phyloP scores from a whole-genome alignment of 2,888 invertebrate genomes.

The Eristalis tenax region DNA sequence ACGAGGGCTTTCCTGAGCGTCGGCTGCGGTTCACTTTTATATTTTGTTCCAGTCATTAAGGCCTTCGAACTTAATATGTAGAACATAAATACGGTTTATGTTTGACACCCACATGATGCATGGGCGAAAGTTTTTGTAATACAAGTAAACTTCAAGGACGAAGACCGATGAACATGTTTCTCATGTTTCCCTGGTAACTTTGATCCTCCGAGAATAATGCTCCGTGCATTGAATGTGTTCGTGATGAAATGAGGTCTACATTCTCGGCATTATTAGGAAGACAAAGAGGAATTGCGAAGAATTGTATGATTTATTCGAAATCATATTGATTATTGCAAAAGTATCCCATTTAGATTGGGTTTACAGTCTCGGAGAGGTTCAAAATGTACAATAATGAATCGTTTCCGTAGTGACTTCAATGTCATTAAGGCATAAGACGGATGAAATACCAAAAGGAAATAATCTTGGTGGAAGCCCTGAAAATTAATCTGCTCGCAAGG shows the following conservation, averaged over 20 bases:
- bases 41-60: constrained; percentile 23
- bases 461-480: background rate
- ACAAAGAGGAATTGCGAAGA: background rate
- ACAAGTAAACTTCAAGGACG: background rate
- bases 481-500: background rate
- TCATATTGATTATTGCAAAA: background rate
- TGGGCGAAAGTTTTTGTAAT: constrained; percentile 16
- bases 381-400: background rate
- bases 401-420: background rate
- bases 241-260: background rate
- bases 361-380: background rate
- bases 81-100: constrained; percentile 38
- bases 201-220: background rate
- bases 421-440: background rate
- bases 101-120: constrained; percentile 35
- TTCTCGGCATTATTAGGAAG: background rate
- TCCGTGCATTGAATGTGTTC: background rate
- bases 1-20: background rate
- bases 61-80: constrained; percentile 34
- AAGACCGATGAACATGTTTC: background rate
- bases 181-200: background rate
- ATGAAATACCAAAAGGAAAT: background rate
- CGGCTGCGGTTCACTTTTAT: constrained; percentile 11
- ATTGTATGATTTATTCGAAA: background rate
- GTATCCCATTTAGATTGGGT: background rate